Evolutionary conservation across 1,140 invertebrate species (phyloP).

Genomic region (Drosophila santomea): DNA sequence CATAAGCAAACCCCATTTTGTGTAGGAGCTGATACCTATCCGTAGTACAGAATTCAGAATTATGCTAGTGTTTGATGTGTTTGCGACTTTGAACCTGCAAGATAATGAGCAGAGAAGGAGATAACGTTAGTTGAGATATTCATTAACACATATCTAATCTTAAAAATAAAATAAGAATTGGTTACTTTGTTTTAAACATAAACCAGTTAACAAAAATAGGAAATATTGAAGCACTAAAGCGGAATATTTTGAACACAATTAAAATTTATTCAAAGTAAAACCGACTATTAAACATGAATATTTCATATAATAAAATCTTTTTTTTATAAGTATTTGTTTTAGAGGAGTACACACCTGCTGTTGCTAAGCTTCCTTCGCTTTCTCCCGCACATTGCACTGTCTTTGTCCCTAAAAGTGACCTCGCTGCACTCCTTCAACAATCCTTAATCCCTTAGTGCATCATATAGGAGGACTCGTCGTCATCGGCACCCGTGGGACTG

Average conservation of each 20-base stretch:
- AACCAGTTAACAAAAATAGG: too few relatives aligned
- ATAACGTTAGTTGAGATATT: slow-evolving; percentile 1
- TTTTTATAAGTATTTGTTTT: too few relatives aligned
- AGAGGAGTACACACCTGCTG: slow-evolving; percentile 50
- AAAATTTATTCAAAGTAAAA: too few relatives aligned
- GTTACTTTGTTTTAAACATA: too few relatives aligned
- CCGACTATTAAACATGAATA: too few relatives aligned
- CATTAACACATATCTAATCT: too few relatives aligned
- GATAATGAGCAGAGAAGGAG: neutral
- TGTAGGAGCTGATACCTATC: slow-evolving; percentile 41
- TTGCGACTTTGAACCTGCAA: slow-evolving; percentile 79
- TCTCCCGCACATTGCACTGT: slow-evolving; percentile 66
- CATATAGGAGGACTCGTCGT: slow-evolving; percentile 78
- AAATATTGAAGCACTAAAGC: too few relatives aligned
- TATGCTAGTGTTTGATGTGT: slow-evolving; percentile 82
- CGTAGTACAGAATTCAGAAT: slow-evolving; percentile 68
- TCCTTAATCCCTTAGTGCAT: slow-evolving; percentile 56
- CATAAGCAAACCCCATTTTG: slow-evolving; percentile 67
- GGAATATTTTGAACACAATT: too few relatives aligned
- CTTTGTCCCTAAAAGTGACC: slow-evolving; percentile 37
- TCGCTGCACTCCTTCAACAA: neutral
- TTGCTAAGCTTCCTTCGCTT: slow-evolving; percentile 44
- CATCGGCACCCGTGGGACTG: slow-evolving; percentile 78
- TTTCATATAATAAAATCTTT: too few relatives aligned
- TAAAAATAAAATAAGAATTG: neutral